phyloP scores from a whole-genome alignment of 1,140 invertebrate genomes.

The Eulimnadia texana region DNA sequence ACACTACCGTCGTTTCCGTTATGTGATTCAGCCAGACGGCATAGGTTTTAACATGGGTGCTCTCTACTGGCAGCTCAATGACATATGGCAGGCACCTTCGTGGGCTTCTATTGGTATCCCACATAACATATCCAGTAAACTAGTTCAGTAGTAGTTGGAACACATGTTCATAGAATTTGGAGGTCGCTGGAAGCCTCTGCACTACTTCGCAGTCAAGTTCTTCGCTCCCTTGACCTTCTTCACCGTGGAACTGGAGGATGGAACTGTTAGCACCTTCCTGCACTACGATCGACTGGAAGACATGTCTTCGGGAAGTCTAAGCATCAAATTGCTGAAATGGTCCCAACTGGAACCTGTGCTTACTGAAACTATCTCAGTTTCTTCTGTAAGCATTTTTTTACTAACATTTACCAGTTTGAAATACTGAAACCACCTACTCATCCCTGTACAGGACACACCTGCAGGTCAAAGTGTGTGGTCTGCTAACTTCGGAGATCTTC shows the following conservation, averaged over 20 bases:
- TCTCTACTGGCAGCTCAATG: slow-evolving; percentile 97
- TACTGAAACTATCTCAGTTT: neutral
- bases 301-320: neutral
- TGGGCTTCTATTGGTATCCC: slow-evolving; percentile 62
- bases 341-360: neutral
- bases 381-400: neutral
- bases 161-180: slow-evolving; percentile 81
- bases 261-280: slow-evolving; percentile 13
- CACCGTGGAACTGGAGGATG: slow-evolving; percentile 26
- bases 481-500: neutral
- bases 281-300: slow-evolving; percentile 16
- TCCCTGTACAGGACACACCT: neutral
- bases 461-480: neutral
- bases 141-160: no score
- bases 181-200: slow-evolving; percentile 79
- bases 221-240: slow-evolving; percentile 56
- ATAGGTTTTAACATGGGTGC: slow-evolving; percentile 86
- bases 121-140: no score
- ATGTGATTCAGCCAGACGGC: slow-evolving; percentile 38
- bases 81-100: slow-evolving; percentile 93
- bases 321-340: slow-evolving; percentile 6
- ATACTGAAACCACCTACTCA: neutral
- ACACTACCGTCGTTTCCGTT: slow-evolving; percentile 57
- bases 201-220: slow-evolving; percentile 75
- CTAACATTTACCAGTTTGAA: neutral